Base-by-base conservation (phyloP, 2,888 invertebrate genomes). In the Halictus ligatus region DNA sequence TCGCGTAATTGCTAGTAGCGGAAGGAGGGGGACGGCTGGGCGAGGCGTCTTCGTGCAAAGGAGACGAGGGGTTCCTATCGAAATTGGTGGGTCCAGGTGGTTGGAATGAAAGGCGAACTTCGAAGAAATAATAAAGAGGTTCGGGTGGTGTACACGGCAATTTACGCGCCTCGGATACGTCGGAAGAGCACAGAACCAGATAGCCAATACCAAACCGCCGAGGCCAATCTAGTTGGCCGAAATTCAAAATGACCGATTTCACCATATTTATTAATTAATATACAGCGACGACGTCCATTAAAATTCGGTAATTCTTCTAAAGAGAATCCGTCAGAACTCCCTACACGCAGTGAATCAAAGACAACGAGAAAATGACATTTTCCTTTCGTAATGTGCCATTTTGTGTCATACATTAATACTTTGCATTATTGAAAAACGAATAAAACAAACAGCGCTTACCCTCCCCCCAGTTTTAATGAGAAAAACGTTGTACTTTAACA, bases 161-260 rank as follows among this genome's bases (percentile, higher is more conserved):
- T 88, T 89, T 88, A 81, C 88, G 76, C 80, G 78, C 69, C 29
- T 64, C 46, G 40, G 58, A 84, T 67, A 29, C n/a, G 48, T 46
- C 48, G 25, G 25, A 73, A 40, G 64, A 58, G n/a, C 40, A 29
- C 15, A 15, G 21, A 18, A n/a, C 6, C 60, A 43, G 75, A n/a
- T 40, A 71, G 40, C 69, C 74, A 50, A 46, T 43, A n/a, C 43
- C 7, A 25, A 25, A 25, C 25, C 13, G 25, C 8, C 25, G 29
- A 25, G 60, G 60, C 15, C 15, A 29, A 64, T 64, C 25, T 64
- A 13, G 58, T n/a, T n/a, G 58, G 58, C n/a, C 2, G n/a, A 64
- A 64, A 64, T 64, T 29, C 29, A 13, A 18, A 7, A 64, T 64
- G 15, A 64, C 15, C 29, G 15, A 15, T 7, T 29, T 29, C 1